A percentile compares a stretch with the other conserved stretches of the same genome.
These are phyloP conservation scores for Sphaerophoria rueppellii DNA, from an alignment of 2,888 invertebrate genomes.

Conservation along the genomic window DNA sequence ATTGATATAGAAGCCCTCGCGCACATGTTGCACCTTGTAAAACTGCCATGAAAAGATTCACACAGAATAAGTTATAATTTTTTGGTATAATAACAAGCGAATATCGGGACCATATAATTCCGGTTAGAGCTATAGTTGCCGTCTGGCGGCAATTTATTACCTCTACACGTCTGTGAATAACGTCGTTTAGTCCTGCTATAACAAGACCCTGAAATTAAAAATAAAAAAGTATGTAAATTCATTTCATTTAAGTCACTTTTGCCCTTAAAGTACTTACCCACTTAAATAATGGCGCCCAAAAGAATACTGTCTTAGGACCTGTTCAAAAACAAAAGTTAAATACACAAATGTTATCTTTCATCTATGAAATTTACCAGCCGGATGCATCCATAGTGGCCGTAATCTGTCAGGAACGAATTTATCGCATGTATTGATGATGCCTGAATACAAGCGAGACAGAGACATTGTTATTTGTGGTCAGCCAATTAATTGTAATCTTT, in stretches of 20 bases:
- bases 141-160: conserved; percentile 91
- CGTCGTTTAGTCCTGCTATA: conserved; percentile 92
- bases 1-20: too few species aligned
- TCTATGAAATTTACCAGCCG: conserved; percentile 87
- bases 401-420: conserved; percentile 89
- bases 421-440: conserved; percentile 83
- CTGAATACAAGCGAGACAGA: too few species aligned
- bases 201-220: conserved; percentile 85
- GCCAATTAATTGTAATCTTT: too few species aligned
- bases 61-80: conserved; percentile 96
- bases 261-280: conserved; percentile 89
- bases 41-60: conserved; percentile 95
- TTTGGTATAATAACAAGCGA: conserved; percentile 97
- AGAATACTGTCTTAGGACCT: conserved; percentile 99
- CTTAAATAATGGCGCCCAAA: conserved; percentile 99
- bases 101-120: conserved; percentile 95
- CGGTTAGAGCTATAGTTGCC: conserved; percentile 91
- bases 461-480: conserved; percentile 42
- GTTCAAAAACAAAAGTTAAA: conserved; percentile 76
- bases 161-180: conserved; percentile 90
- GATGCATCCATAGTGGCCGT: conserved; percentile 95
- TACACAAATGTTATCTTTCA: neutral
- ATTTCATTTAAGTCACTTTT: neutral
- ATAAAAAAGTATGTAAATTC: conserved; percentile 60
- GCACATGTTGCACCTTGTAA: conserved; percentile 84